A percentile compares a stretch with the other conserved stretches of the same genome.
phyloP scores from a whole-genome alignment of 2,888 invertebrate genomes.

The Erebia epiphron region DNA sequence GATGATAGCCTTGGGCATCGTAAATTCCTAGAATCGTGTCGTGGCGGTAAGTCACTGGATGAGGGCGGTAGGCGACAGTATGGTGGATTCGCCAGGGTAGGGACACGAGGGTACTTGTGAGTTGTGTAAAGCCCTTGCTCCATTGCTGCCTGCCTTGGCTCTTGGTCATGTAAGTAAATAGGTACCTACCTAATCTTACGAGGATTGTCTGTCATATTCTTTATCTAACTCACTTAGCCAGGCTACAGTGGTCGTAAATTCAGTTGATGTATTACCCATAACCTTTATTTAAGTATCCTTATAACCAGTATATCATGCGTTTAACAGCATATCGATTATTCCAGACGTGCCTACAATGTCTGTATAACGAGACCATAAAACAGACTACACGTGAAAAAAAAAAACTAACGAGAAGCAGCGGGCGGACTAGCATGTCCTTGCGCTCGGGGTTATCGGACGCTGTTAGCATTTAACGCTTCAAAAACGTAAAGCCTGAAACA shows the following conservation, averaged over 20 bases:
- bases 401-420: conserved; percentile 43
- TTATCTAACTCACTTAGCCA: background rate
- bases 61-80: no score
- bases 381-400: conserved; percentile 29
- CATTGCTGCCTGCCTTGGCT: no score
- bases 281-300: background rate
- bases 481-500: conserved; percentile 52
- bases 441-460: conserved; percentile 77
- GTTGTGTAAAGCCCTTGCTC: no score
- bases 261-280: background rate
- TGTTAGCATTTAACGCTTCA: conserved; percentile 78
- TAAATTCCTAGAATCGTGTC: no score
- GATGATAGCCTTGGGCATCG: no score
- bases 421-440: conserved; percentile 73
- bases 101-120: no score
- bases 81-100: no score
- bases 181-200: no score
- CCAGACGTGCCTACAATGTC: conserved; percentile 18
- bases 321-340: conserved; percentile 20
- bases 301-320: conserved; percentile 9
- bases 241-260: background rate
- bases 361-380: conserved; percentile 24
- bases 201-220: background rate
- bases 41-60: no score
- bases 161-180: no score